These are phyloP conservation scores for Brachypteracias leptosomus DNA, from an alignment of 2,113 vertebrate species.

Conservation along the genomic window DNA sequence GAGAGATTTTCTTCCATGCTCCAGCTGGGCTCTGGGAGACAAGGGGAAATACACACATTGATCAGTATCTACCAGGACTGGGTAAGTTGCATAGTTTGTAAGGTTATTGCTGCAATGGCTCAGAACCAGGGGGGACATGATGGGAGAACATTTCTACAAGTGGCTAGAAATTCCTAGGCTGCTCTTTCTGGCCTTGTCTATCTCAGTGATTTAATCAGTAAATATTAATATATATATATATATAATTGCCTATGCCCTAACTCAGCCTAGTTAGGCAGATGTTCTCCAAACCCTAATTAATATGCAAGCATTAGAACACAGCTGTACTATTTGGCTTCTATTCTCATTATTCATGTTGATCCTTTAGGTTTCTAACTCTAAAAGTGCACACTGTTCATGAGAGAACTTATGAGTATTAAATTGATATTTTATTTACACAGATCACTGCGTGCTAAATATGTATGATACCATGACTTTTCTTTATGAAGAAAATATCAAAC, in stretches of 20 bases:
- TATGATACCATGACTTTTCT: neutral
- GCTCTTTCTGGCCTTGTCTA: neutral
- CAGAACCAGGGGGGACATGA: neutral
- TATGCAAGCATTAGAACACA: neutral
- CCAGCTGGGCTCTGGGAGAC: constrained; percentile 80
- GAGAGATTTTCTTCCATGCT: constrained; percentile 88
- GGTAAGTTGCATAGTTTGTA: neutral
- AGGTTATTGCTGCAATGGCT: neutral
- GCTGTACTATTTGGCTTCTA: neutral
- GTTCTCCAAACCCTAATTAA: neutral
- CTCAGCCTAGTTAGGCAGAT: neutral
- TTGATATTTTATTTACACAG: neutral
- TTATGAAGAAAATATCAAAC: neutral
- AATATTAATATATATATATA: neutral
- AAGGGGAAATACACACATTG: neutral
- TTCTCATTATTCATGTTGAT: neutral
- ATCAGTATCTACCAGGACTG: neutral
- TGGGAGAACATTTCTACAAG: neutral
- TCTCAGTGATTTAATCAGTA: neutral
- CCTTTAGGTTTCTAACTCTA: neutral
- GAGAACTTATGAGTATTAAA: neutral
- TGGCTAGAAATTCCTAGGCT: neutral
- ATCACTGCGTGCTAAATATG: neutral
- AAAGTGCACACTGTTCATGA: neutral
- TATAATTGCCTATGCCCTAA: neutral